Base-by-base conservation (phyloP, 1,140 invertebrate species). In the Solenopsis fugax region DNA sequence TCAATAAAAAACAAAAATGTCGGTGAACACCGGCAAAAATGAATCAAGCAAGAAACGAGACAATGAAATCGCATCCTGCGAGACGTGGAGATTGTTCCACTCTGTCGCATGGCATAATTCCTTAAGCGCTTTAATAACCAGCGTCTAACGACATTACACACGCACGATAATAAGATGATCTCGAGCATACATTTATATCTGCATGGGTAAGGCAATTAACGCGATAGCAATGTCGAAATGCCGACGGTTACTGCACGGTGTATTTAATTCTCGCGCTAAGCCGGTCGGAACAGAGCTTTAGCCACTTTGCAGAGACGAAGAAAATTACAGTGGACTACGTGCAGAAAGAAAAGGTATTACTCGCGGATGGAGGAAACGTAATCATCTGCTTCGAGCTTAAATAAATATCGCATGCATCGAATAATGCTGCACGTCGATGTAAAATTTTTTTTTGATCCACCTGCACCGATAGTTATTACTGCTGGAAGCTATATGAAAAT, bases 121-220 rank as follows among this genome's bases (percentile, higher is more conserved):
- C 41, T 58, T 60, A 73, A 84, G 45, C 41, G 41, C 29, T 84
- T 84, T 73, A 60, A 73, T 52, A 82, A 48, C 5, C 67, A 65
- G 64, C n/a, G 2, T 65, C 41, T 48, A 58, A 58, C 50, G 50
- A 58, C 41, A 21, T 72, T 82, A 72, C 54, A 72, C 54, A 37
- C 24, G 50, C 67, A 60, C 64, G 16, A 18, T 82, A 52, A 72
- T 82, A 58, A 54, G 52, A 72, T 82, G 56, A 82, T 34, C 24
- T 58, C 52, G 67, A 16, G 78, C 24, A n/a, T 1, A 12, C 67
- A 72, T 82, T 82, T 82, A 82, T 82, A 60, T 82, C 45, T 65
- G 67, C 37, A n/a, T 67, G n/a, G 24, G 41, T 29, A 48, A 45
- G 54, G 41, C 34, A 84, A 84, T 84, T 84, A 84, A 60, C 54